A percentile compares a stretch with the other conserved stretches of the same genome.
Conservation (phyloP, 2,888 invertebrate genomes). For the Stenodera caucasica region DNA sequence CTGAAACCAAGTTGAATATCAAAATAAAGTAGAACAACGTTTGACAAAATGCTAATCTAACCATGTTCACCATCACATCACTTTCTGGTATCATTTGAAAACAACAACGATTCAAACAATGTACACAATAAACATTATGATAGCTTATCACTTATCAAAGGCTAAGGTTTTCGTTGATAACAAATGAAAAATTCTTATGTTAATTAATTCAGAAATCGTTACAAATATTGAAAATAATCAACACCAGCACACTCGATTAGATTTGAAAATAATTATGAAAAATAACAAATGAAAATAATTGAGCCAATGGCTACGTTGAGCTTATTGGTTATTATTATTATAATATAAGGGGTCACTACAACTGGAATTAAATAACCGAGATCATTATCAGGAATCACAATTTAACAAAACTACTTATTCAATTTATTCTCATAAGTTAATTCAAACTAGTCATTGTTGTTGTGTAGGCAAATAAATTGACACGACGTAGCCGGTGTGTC, state of each 20-base stretch:
- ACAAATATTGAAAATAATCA: background rate
- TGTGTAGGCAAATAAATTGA: slow-evolving; percentile 18
- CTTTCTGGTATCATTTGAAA: slow-evolving; percentile 18
- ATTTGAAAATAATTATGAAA: background rate
- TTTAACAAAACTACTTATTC: slow-evolving; percentile 46
- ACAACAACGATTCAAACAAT: slow-evolving; percentile 3
- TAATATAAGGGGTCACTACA: background rate
- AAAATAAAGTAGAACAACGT: slow-evolving; percentile 27
- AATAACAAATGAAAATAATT: background rate
- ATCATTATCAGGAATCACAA: slow-evolving; percentile 34
- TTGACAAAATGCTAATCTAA: slow-evolving; percentile 29
- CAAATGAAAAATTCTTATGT: slow-evolving; percentile 9
- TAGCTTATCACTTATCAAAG: slow-evolving; percentile 36
- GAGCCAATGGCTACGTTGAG: background rate
- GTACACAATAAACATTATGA: slow-evolving; percentile 30
- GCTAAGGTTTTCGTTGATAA: slow-evolving; percentile 10
- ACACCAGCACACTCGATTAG: background rate
- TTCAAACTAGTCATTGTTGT: slow-evolving; percentile 40
- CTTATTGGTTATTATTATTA: background rate
- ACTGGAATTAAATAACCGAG: slow-evolving; percentile 42
- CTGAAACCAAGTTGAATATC: slow-evolving; percentile 26
- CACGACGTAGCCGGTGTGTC: background rate
- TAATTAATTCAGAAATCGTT: slow-evolving; percentile 12
- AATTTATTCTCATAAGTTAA: slow-evolving; percentile 48
- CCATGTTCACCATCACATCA: slow-evolving; percentile 38